Evolutionary conservation across 2,113 vertebrate genomes (phyloP).

Genomic region (Tachysurus fulvidraco): DNA sequence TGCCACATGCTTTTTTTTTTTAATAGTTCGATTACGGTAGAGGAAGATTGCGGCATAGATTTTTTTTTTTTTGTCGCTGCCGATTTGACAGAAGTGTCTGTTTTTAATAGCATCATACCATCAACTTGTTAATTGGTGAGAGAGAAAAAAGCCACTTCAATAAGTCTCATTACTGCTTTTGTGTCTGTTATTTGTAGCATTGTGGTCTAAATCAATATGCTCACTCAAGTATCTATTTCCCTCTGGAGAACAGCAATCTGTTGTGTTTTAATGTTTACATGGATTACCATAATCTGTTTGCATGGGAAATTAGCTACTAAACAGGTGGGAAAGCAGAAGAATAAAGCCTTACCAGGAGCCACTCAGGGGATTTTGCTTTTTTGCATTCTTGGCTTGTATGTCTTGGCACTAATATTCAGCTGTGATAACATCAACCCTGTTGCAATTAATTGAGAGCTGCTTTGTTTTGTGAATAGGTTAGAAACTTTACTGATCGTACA

Average conservation of each 20-base stretch:
- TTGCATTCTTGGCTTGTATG: slow-evolving; percentile 66
- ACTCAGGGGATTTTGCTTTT: slow-evolving; percentile 66
- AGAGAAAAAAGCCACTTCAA: slow-evolving; percentile 57
- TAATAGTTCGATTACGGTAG: neutral
- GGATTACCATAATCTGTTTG: slow-evolving; percentile 82
- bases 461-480: slow-evolving; percentile 54
- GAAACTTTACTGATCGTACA: slow-evolving; percentile 55
- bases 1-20: neutral
- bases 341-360: slow-evolving; percentile 69
- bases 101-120: slow-evolving; percentile 49
- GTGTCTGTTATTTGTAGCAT: slow-evolving; percentile 70
- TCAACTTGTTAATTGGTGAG: slow-evolving; percentile 63
- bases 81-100: slow-evolving; percentile 21
- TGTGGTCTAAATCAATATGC: slow-evolving; percentile 71
- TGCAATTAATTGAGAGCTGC: slow-evolving; percentile 58
- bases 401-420: slow-evolving; percentile 61
- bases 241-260: slow-evolving; percentile 73
- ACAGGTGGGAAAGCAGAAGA: slow-evolving; percentile 66
- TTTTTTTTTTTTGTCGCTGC: neutral
- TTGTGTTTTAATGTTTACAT: slow-evolving; percentile 78
- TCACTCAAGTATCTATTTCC: slow-evolving; percentile 74
- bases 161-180: slow-evolving; percentile 71
- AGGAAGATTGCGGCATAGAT: neutral
- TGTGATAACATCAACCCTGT: slow-evolving; percentile 62
- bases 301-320: slow-evolving; percentile 79